These are phyloP conservation scores for Gymnoscopelus braueri DNA, from an alignment of 2,797 vertebrate genomes.

Conservation along the genomic window DNA sequence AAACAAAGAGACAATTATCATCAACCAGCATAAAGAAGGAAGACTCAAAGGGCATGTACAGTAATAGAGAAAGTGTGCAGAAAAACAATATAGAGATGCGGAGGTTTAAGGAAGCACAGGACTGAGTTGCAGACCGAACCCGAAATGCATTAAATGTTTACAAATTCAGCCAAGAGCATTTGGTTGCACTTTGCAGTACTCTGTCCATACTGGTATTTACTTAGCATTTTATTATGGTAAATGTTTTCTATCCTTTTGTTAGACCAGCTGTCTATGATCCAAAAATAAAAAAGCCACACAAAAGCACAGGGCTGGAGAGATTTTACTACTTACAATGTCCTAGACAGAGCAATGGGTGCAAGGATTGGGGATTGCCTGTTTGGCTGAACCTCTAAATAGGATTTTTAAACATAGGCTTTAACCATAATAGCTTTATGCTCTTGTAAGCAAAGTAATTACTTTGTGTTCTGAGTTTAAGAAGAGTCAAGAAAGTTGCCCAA, in stretches of 20 bases:
- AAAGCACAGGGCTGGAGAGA: neutral
- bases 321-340: neutral
- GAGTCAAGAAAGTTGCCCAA: neutral
- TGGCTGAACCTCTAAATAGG: neutral
- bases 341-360: neutral
- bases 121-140: conserved; percentile 49
- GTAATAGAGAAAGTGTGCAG: conserved; percentile 27
- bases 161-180: conserved; percentile 74
- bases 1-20: conserved; percentile 41
- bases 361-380: neutral
- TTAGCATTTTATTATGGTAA: conserved; percentile 37
- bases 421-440: neutral
- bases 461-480: conserved; percentile 3
- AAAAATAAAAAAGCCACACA: neutral
- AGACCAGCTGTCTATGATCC: neutral
- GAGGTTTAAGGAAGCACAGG: conserved; percentile 56
- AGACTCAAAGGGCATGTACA: conserved; percentile 42
- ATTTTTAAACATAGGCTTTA: neutral
- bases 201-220: conserved; percentile 59
- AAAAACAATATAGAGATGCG: conserved; percentile 31
- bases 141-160: conserved; percentile 77
- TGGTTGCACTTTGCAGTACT: conserved; percentile 72
- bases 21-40: conserved; percentile 23
- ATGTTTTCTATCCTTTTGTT: conserved; percentile 19
- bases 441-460: neutral